Evolutionary conservation across 2,888 invertebrate genomes (phyloP).

Genomic region (Temnothorax rugatulus): DNA sequence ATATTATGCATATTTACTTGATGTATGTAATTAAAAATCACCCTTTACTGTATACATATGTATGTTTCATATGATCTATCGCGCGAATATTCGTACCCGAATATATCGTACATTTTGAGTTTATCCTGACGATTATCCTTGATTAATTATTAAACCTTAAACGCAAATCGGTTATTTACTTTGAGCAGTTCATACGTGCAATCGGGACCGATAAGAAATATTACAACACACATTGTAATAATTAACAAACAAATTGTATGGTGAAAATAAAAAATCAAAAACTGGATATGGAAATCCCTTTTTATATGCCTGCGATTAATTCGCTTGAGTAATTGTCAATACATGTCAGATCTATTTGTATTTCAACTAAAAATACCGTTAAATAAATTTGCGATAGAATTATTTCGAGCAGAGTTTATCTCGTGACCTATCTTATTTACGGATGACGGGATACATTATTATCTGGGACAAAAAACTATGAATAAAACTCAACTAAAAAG

Average conservation of each 20-base stretch:
- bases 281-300: background rate
- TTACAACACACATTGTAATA: constrained; percentile 10
- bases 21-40: constrained; percentile 29
- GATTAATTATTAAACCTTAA: background rate
- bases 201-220: constrained; percentile 18
- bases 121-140: background rate
- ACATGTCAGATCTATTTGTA: background rate
- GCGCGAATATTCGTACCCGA: constrained; percentile 12
- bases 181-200: background rate
- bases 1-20: background rate
- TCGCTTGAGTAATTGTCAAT: background rate
- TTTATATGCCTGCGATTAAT: background rate
- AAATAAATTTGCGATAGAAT: background rate
- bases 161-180: background rate
- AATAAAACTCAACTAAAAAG: too few species aligned
- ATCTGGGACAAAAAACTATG: too few species aligned
- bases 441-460: too few species aligned
- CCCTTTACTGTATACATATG: background rate
- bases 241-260: constrained; percentile 26
- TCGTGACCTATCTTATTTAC: too few species aligned
- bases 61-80: constrained; percentile 7
- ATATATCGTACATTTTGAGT: background rate
- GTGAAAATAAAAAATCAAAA: constrained; percentile 17
- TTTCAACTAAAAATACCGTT: background rate
- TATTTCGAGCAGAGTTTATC: too few species aligned